phyloP scores from a whole-genome alignment of 1,140 invertebrate species.

The Adoxophyes honmai region DNA sequence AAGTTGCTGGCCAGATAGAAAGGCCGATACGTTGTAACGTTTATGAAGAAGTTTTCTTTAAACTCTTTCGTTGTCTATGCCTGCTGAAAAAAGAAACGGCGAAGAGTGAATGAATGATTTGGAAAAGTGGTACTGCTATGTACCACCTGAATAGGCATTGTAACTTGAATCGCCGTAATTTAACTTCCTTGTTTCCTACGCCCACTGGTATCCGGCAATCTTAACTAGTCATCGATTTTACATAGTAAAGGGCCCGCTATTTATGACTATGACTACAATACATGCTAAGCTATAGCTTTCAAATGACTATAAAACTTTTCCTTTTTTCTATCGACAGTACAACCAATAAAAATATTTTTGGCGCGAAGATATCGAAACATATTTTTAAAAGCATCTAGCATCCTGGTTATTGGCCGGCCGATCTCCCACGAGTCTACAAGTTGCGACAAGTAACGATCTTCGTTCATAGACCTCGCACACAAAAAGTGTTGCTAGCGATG shows the following conservation, averaged over 20 bases:
- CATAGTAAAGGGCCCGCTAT: too few species aligned
- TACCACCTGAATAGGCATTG: too few species aligned
- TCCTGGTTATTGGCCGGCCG: constrained; percentile 12
- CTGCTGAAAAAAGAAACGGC: neutral
- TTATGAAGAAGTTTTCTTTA: neutral
- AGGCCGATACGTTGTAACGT: neutral
- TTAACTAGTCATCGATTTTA: neutral
- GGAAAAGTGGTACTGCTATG: too few species aligned
- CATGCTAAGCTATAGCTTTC: too few species aligned
- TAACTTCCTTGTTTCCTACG: too few species aligned
- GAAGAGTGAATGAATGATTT: too few species aligned
- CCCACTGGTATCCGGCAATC: too few species aligned
- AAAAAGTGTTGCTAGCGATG: constrained; percentile 4
- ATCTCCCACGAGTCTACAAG: neutral
- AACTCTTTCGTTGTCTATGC: neutral
- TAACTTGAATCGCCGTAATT: too few species aligned
- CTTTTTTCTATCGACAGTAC: too few species aligned
- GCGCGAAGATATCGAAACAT: neutral
- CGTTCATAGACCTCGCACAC: neutral
- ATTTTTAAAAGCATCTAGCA: neutral
- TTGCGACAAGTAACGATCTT: constrained; percentile 1
- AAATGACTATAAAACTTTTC: too few species aligned
- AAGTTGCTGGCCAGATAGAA: neutral
- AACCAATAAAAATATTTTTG: neutral
- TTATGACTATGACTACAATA: too few species aligned